Base-by-base conservation (phyloP, 2,888 invertebrate species). In the Philhelius pedissequus region DNA sequence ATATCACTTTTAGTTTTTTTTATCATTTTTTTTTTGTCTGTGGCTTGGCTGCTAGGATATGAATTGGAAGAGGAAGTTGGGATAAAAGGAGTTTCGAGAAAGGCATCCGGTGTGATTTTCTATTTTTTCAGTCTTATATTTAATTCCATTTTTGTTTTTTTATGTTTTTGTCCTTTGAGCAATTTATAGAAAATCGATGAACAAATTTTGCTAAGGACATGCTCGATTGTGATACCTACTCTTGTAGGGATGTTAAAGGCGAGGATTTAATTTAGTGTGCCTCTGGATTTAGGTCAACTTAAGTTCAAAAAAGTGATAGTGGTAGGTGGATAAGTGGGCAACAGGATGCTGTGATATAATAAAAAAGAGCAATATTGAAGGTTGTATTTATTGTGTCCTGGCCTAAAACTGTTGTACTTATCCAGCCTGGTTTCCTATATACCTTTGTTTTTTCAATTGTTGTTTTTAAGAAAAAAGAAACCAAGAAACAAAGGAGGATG, bases 181-280 rank as follows among this genome's bases (percentile, higher is more conserved):
- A 69, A 69, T 68, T 66, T 77, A 43, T 43, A 18, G 73, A 71
- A 50, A 77, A 73, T 69, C 78, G 64, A 56, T 74, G 73, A 83
- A 74, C 82, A 78, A 78, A 77, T 83, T 83, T 83, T n/a, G 15
- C 4, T 48, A 48, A 3, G 20, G 20, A 45, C 13, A 45, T 20
- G 1, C 13, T 22, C 7, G 22, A 22, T 48, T 48, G 48, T 48
- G 48, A 48, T 48, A 22, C 13, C 22, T 2, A 0, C 7, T 13
- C n/a, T n/a, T n/a, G n/a, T n/a, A n/a, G n/a, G 6, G 2, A 6
- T 13, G 3, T 45, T 22, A 0, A 6, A 6, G 48, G 6, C 0
- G 48, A 3, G 38, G 2, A 38, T 3, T n/a, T 45, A 20, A 25
- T 48, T 48, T 2, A 13, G 48, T 48, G 25, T 48, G 48, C 22